These are phyloP conservation scores for Parnassius glacialis DNA, from an alignment of 2,888 invertebrate genomes.

Conservation along the genomic window DNA sequence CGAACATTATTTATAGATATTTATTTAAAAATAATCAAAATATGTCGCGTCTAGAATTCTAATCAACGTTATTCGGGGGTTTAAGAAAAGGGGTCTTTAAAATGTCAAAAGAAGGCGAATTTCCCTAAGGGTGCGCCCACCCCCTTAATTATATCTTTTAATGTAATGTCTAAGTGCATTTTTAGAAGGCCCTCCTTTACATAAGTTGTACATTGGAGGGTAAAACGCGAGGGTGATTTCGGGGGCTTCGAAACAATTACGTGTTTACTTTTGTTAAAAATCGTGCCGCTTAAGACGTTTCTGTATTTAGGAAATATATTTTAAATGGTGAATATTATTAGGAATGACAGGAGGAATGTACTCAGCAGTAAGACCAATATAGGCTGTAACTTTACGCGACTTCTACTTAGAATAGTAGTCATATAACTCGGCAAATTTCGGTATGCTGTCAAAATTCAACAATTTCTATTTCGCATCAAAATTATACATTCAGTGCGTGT, in stretches of 20 bases:
- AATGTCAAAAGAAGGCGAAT: conserved; percentile 78
- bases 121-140: conserved; percentile 66
- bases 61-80: conserved; percentile 38
- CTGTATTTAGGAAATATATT: too few species aligned
- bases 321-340: too few species aligned
- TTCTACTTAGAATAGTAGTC: too few species aligned
- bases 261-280: conserved; percentile 15
- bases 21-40: too few species aligned
- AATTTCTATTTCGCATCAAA: too few species aligned
- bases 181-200: conserved; percentile 63
- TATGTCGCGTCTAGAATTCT: conserved; percentile 22
- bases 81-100: conserved; percentile 75
- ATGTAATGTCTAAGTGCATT: conserved; percentile 78
- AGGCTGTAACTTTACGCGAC: too few species aligned
- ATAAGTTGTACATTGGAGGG: conserved; percentile 45
- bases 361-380: too few species aligned
- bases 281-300: neutral
- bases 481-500: too few species aligned
- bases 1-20: too few species aligned
- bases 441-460: too few species aligned
- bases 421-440: too few species aligned
- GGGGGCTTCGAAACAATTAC: conserved; percentile 28
- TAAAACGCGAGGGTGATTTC: conserved; percentile 30
- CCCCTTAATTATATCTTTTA: conserved; percentile 80
- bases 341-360: too few species aligned